A percentile compares a stretch with the other conserved stretches of the same genome.
Evolutionary conservation across 2,888 invertebrate species (phyloP).

Genomic region (Tortrix viridana): DNA sequence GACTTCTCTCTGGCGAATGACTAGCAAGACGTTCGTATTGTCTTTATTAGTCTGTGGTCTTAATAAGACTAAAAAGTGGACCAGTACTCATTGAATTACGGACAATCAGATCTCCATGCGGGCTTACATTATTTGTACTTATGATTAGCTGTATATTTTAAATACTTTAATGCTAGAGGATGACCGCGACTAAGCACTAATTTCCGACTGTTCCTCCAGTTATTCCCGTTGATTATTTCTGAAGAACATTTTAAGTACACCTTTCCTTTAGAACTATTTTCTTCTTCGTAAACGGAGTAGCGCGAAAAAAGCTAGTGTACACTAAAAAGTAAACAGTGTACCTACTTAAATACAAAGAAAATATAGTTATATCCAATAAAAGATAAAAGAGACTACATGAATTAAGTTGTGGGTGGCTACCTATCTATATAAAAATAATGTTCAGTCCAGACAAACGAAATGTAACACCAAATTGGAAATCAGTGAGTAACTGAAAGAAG

Average conservation of each 20-base stretch:
- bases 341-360: no score
- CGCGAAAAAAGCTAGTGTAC: no score
- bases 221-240: no score
- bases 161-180: not conserved
- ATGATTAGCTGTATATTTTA: no score
- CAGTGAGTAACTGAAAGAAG: constrained; percentile 17
- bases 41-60: constrained; percentile 26
- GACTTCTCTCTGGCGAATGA: constrained; percentile 26
- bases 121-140: not conserved
- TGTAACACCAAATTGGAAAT: not conserved
- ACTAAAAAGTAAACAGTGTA: no score
- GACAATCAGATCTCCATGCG: constrained; percentile 10
- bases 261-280: no score
- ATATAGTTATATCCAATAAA: no score
- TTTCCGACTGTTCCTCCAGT: no score
- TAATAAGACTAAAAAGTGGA: constrained; percentile 31
- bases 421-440: not conserved
- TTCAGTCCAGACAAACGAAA: not conserved
- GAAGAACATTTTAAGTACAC: no score
- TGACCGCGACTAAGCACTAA: not conserved
- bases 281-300: no score
- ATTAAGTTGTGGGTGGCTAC: no score
- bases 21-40: constrained; percentile 30
- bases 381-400: no score
- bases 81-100: constrained; percentile 27